Evolutionary conservation across 2,797 vertebrate species (phyloP).

Genomic region (Tiaroga cobitis): DNA sequence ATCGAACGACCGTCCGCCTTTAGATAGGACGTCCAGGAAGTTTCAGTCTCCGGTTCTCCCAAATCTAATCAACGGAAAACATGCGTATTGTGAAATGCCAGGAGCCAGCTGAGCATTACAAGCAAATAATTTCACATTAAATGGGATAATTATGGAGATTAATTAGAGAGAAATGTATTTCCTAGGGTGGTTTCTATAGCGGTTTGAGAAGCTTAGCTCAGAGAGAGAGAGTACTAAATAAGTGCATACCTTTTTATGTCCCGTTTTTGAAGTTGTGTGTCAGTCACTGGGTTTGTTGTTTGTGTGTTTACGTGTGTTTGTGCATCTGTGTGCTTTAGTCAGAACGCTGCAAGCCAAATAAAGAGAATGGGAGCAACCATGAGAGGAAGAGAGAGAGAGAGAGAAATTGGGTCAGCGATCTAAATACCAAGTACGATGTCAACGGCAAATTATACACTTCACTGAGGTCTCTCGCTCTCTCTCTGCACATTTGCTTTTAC

Average conservation of each 20-base stretch:
- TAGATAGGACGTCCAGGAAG: not conserved
- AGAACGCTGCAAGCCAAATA: conserved; percentile 76
- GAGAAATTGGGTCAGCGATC: conserved; percentile 81
- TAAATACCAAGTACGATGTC: conserved; percentile 77
- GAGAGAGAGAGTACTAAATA: not conserved
- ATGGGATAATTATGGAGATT: conserved; percentile 42
- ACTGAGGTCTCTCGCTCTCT: conserved; percentile 53
- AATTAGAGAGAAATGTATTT: conserved; percentile 23
- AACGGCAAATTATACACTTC: conserved; percentile 72
- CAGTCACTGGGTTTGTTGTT: conserved; percentile 26
- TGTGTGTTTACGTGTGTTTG: conserved; percentile 44
- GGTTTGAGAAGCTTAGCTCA: not conserved
- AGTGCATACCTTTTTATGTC: conserved; percentile 16
- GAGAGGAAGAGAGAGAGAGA: conserved; percentile 57
- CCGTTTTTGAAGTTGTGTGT: conserved; percentile 33
- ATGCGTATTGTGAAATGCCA: conserved; percentile 5
- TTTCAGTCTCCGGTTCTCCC: conserved; percentile 7
- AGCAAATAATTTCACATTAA: conserved; percentile 19
- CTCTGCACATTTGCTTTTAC: conserved; percentile 25
- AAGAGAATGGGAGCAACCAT: conserved; percentile 43
- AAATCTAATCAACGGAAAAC: conserved; percentile 35
- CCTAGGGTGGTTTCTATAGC: conserved; percentile 1
- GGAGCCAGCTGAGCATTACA: conserved; percentile 23
- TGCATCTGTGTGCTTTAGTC: conserved; percentile 59
- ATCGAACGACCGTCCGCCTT: not conserved